These are phyloP conservation scores for Nasalis larvatus DNA, from an alignment of 2,113 vertebrate species.

Conservation along the genomic window DNA sequence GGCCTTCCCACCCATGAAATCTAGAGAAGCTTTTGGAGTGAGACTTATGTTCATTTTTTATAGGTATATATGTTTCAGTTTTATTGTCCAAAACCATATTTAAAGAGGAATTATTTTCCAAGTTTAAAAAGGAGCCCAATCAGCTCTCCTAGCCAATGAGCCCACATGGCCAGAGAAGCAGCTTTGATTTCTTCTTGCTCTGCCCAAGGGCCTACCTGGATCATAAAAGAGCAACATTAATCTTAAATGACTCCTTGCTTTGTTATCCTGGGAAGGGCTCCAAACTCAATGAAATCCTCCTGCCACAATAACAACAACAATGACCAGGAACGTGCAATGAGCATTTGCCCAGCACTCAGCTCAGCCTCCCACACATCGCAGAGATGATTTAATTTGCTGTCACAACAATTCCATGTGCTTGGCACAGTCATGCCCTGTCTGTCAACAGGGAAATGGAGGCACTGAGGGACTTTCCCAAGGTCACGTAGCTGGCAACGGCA, in stretches of 20 bases:
- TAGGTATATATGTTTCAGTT: background rate
- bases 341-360: background rate
- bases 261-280: conserved; percentile 1
- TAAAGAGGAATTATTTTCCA: background rate
- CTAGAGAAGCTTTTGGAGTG: background rate
- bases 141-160: background rate
- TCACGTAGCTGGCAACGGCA: background rate
- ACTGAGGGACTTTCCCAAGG: background rate
- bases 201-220: background rate
- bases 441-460: background rate
- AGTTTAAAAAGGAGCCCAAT: background rate
- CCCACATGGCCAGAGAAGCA: background rate
- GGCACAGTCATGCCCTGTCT: background rate
- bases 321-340: background rate
- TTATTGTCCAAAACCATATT: background rate
- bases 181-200: background rate
- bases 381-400: background rate
- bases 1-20: background rate
- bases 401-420: background rate
- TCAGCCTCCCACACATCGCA: background rate
- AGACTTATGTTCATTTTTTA: background rate
- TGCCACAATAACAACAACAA: background rate
- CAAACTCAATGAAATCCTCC: background rate
- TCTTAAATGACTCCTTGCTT: background rate
- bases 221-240: background rate